Percentiles rank a stretch among this genome's conserved stretches.
These are phyloP conservation scores for Lutjanus campechanus DNA, from an alignment of 2,797 vertebrate species.

Conservation along the genomic window DNA sequence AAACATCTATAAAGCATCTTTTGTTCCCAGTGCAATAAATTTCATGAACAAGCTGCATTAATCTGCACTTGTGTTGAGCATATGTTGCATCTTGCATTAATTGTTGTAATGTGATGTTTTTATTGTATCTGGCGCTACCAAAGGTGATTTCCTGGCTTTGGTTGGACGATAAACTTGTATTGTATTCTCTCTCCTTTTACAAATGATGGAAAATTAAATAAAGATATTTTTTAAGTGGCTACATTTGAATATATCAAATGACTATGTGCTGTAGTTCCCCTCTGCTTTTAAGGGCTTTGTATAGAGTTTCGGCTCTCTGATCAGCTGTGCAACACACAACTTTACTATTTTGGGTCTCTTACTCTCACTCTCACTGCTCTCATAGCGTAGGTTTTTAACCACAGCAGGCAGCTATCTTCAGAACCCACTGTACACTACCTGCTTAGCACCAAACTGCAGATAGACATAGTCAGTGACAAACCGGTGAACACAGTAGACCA, in stretches of 20 bases:
- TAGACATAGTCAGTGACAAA: background rate
- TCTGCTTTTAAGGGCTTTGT: background rate
- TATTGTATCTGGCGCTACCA: no score
- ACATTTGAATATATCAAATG: background rate
- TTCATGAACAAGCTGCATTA: no score
- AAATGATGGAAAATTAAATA: background rate
- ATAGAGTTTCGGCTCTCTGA: background rate
- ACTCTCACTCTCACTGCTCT: background rate
- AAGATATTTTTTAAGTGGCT: background rate
- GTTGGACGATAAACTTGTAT: no score
- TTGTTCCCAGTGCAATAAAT: no score
- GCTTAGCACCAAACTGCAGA: background rate
- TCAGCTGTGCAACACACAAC: background rate
- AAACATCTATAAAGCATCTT: no score
- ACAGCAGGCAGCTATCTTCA: background rate
- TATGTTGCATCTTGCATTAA: no score
- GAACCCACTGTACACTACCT: no score
- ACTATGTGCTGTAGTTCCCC: background rate
- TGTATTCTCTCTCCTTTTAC: background rate
- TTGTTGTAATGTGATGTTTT: no score
- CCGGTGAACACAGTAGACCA: background rate
- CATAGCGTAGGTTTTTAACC: background rate
- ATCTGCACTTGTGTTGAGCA: no score
- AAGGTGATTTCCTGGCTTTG: no score
- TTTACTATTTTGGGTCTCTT: background rate